Percentiles rank a stretch among this genome's conserved stretches.
phyloP scores from a whole-genome alignment of 1,140 invertebrate species.

The Bathynomus jamesi region DNA sequence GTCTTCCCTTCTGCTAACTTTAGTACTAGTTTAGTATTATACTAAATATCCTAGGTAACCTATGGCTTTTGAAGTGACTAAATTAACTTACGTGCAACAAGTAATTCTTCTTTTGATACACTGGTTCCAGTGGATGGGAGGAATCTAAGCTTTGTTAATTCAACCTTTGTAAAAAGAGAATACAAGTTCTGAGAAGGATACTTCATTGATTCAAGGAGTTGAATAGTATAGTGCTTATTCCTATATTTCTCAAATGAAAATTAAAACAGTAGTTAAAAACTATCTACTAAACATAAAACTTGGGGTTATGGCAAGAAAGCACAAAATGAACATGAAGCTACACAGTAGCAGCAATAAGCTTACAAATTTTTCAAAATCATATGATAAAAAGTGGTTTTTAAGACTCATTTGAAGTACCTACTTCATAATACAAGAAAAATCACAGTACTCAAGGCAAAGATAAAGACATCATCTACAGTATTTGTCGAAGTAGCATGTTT shows the following conservation, averaged over 20 bases:
- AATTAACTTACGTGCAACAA: slow-evolving; percentile 65
- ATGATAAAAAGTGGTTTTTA: too few relatives aligned
- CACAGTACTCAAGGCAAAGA: too few relatives aligned
- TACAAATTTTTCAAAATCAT: too few relatives aligned
- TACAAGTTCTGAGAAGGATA: slow-evolving; percentile 7
- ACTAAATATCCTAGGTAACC: slow-evolving; percentile 27
- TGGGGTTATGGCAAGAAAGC: not conserved
- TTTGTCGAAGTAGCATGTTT: too few relatives aligned
- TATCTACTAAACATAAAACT: not conserved
- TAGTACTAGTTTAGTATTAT: not conserved
- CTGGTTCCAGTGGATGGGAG: slow-evolving; percentile 71
- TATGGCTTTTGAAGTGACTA: not conserved
- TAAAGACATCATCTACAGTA: too few relatives aligned
- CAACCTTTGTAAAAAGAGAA: slow-evolving; percentile 55
- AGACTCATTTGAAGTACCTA: too few relatives aligned
- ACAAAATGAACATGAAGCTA: not conserved
- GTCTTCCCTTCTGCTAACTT: not conserved
- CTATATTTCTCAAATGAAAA: not conserved
- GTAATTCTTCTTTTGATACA: slow-evolving; percentile 74
- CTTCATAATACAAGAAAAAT: too few relatives aligned
- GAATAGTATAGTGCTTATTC: not conserved
- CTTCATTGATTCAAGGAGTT: not conserved
- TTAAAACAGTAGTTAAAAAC: not conserved
- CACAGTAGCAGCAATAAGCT: not conserved
- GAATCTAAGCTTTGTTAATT: slow-evolving; percentile 73